phyloP scores from a whole-genome alignment of 2,888 invertebrate species.

The Chaitophorus viminalis region DNA sequence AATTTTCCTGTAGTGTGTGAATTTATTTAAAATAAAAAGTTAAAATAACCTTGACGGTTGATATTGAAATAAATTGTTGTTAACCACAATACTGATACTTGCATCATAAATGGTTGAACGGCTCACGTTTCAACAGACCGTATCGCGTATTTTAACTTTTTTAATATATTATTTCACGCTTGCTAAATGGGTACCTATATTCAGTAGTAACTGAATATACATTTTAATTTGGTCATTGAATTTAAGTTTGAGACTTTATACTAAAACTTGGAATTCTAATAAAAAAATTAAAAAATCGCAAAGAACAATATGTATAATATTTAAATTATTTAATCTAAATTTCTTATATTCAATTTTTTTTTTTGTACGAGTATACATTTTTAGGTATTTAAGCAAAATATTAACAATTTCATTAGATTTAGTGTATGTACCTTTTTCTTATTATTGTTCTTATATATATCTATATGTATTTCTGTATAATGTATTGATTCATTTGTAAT shows the following conservation, averaged over 20 bases:
- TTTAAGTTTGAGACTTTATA: background rate
- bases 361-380: slow-evolving; percentile 23
- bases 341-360: background rate
- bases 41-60: slow-evolving; percentile 31
- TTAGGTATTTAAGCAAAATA: background rate
- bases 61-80: slow-evolving; percentile 48
- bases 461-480: background rate
- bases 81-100: slow-evolving; percentile 17
- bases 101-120: background rate
- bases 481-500: background rate
- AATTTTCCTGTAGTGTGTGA: background rate
- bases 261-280: background rate
- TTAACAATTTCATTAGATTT: slow-evolving; percentile 8
- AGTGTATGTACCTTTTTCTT: background rate
- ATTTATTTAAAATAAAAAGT: slow-evolving; percentile 31
- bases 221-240: background rate
- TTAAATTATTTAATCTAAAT: background rate
- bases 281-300: background rate
- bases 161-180: background rate
- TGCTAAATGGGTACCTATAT: background rate
- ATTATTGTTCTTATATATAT: background rate
- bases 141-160: slow-evolving; percentile 18
- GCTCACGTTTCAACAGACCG: slow-evolving; percentile 45
- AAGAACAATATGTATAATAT: background rate
- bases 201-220: background rate